Conservation (phyloP, 2,888 invertebrate genomes). For the Ectobius pallidus region DNA sequence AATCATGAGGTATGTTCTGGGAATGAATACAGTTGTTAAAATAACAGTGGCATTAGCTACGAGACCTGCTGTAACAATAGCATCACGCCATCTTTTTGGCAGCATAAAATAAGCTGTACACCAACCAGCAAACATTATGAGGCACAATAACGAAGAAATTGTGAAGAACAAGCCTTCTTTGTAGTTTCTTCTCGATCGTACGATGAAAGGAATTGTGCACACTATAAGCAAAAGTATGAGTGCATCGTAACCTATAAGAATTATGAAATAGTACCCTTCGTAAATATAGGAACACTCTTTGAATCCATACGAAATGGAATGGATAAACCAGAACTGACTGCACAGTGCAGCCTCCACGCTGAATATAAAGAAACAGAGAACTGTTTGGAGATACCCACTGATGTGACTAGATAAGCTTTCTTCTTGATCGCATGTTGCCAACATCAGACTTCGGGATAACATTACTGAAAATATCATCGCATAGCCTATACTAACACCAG, state of each 20-base stretch:
- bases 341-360: conserved; percentile 54
- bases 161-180: conserved; percentile 62
- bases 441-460: conserved; percentile 66
- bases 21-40: conserved; percentile 68
- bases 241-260: conserved; percentile 65
- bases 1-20: conserved; percentile 71
- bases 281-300: conserved; percentile 58
- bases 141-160: conserved; percentile 61
- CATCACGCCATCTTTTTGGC: conserved; percentile 54
- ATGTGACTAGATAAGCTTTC: conserved; percentile 72
- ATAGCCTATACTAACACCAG: conserved; percentile 65
- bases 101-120: conserved; percentile 60
- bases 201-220: conserved; percentile 65
- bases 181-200: conserved; percentile 70
- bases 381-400: conserved; percentile 70
- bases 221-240: conserved; percentile 64
- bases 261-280: conserved; percentile 58
- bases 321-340: conserved; percentile 52
- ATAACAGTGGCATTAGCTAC: conserved; percentile 67
- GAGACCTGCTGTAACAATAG: conserved; percentile 64
- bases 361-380: conserved; percentile 67
- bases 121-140: conserved; percentile 67
- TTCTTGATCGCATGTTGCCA: conserved; percentile 68
- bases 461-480: conserved; percentile 68
- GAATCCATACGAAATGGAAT: conserved; percentile 56